phyloP scores from a whole-genome alignment of 2,113 vertebrate genomes.

The Anolis sagrei region DNA sequence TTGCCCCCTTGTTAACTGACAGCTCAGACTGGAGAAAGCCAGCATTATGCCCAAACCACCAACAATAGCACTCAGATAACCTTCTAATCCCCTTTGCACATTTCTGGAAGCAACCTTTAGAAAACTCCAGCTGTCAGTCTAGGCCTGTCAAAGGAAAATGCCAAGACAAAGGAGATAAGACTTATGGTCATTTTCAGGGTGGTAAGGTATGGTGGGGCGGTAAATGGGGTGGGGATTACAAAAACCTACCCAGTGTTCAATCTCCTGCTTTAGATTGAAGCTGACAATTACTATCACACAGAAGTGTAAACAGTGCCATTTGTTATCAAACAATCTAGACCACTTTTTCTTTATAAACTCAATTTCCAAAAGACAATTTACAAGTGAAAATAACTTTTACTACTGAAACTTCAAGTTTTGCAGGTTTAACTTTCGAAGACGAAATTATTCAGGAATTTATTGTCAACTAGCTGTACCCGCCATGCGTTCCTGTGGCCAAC shows the following conservation, averaged over 20 bases:
- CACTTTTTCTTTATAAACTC: not conserved
- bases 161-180: conserved; percentile 1
- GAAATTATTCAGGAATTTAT: too few species aligned
- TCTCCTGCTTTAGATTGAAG: not conserved
- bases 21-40: conserved; percentile 13
- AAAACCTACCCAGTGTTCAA: not conserved
- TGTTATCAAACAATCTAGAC: not conserved
- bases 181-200: not conserved
- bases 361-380: too few species aligned
- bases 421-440: too few species aligned
- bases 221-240: not conserved
- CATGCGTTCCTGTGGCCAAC: too few species aligned
- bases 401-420: too few species aligned
- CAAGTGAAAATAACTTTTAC: not conserved
- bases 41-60: not conserved
- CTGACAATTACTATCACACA: not conserved
- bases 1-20: conserved; percentile 5
- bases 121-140: not conserved
- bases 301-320: not conserved
- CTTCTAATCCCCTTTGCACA: conserved; percentile 16
- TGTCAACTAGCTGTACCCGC: too few species aligned
- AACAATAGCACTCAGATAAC: not conserved
- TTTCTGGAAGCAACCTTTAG: not conserved
- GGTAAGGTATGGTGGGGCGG: not conserved
- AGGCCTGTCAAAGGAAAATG: not conserved